Evolutionary conservation across 2,888 invertebrate genomes (phyloP), one percentile per base, ranked within the genome.

Genomic region (Hydriomena furcata): DNA sequence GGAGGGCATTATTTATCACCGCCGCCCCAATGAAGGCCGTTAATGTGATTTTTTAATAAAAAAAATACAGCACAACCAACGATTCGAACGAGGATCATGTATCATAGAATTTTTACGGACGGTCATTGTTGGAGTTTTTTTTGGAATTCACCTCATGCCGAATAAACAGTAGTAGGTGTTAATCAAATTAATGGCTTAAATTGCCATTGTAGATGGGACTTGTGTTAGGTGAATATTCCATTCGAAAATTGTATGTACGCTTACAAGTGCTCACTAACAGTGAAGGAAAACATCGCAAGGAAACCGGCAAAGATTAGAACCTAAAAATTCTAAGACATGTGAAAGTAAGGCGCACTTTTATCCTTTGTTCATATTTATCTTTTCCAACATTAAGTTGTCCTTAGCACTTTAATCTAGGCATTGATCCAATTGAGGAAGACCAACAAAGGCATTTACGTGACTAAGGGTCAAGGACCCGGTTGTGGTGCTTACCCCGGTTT

Each of bases 31-130:
- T 89, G 89, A 89, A 88, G 86, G 87, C 81, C 84, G 90, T 88
- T 90, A 90, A 90, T 90, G 88, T 89, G 90, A 90, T 89, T 89
- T 89, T 89, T 89, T 85, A 83, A 82, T 82, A 84, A 85, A 84
- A 87, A 35, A 80, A 85, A 64, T 81, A 85, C 80, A 82, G 82
- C 79, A n/a, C n/a, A 78, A 69, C 82, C 79, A 76, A 78, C 86
- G 45, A 51, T 51, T 51, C 82, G 84, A 87, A 87, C 88, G 87
- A 84, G 87, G 84, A 85, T 84, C 89, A 82, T 90, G 89, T 90
- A 90, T 90, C 90, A 90, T 89, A 88, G 83, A 80, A n/a, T 75
- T 76, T 82, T 87, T 89, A 84, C 76, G 84, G 81, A 84, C 88
- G 87, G 87, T 88, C 88, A 89, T 89, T 89, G 89, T 89, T 82